Base-by-base conservation (phyloP, 2,113 vertebrate genomes). In the Platichthys flesus region DNA sequence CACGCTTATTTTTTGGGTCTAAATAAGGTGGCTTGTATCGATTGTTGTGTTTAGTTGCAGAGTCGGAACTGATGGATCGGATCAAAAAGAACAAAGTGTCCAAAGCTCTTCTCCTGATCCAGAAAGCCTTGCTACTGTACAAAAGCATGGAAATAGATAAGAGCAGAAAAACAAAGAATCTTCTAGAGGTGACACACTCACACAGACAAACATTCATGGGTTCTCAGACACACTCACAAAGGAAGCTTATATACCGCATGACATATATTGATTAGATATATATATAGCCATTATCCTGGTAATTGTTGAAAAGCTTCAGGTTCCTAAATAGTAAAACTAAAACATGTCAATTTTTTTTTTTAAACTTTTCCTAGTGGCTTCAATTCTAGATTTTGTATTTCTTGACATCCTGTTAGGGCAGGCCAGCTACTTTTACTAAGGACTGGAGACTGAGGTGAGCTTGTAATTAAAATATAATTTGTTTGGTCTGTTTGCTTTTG, bases 51-150 rank as follows among this genome's bases (percentile, higher is more conserved):
- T 54, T 78, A 91, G 3, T 92, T 45, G 67, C 87, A 94, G 97
- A 98, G 83, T 76, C 74, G 77, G 67, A 85, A 60, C 75, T 97
- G 72, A 88, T 95, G 87, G 93, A 92, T 82, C 94, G 93, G 89
- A 95, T 98, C 52, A 96, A 94, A 82, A 97, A 93, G 89, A 99
- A 97, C 89, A 96, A 95, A 54, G 79, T 97, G 37, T 97, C 95
- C 81, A 97, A 90, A 94, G 96, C 96, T 52, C 85, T 96, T 59
- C 97, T 95, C 82, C 92, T 98, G 88, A 94, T 95, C 82, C 96
- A 98, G 86, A 99, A 97, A 80, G 95, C 96, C 74, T 88, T 89
- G 47, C 64, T 94, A 76, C 76, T 87, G 35, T 92, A 91, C 81
- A 94, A 92, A 75, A 83, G 90, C 24, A 55, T 1, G 35, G 85